phyloP scores from a whole-genome alignment of 2,797 vertebrate species.

The Takifugu rubripes region DNA sequence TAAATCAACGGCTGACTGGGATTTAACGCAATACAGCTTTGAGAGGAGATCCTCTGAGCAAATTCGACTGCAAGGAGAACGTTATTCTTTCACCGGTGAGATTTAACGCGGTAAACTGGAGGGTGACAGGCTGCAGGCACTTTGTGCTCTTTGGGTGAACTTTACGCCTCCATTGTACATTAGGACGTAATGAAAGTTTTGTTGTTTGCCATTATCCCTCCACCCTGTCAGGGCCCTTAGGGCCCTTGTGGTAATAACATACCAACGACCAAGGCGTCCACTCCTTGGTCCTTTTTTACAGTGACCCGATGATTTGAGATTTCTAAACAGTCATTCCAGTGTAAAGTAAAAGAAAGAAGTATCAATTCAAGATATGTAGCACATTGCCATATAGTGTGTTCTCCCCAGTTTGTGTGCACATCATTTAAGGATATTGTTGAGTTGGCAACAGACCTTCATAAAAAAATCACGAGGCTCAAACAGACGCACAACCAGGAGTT shows the following conservation, averaged over 20 bases:
- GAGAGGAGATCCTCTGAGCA: neutral
- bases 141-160: slow-evolving; percentile 6
- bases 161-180: slow-evolving; percentile 3
- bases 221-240: neutral
- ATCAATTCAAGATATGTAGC: no score
- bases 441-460: no score
- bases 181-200: neutral
- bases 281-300: no score
- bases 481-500: no score
- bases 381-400: no score
- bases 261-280: neutral
- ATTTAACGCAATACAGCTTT: no score
- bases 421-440: no score
- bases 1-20: neutral
- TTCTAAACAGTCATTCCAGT: no score
- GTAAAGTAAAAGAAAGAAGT: no score
- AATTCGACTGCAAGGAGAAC: neutral
- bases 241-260: neutral
- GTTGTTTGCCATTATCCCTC: neutral
- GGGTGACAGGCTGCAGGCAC: slow-evolving; percentile 2
- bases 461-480: no score
- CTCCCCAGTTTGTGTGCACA: no score
- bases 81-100: neutral
- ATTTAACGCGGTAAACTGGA: slow-evolving; percentile 1
- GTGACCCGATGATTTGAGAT: no score